These are phyloP conservation scores for Cynoglossus semilaevis DNA, from an alignment of 2,113 vertebrate genomes.

Conservation along the genomic window DNA sequence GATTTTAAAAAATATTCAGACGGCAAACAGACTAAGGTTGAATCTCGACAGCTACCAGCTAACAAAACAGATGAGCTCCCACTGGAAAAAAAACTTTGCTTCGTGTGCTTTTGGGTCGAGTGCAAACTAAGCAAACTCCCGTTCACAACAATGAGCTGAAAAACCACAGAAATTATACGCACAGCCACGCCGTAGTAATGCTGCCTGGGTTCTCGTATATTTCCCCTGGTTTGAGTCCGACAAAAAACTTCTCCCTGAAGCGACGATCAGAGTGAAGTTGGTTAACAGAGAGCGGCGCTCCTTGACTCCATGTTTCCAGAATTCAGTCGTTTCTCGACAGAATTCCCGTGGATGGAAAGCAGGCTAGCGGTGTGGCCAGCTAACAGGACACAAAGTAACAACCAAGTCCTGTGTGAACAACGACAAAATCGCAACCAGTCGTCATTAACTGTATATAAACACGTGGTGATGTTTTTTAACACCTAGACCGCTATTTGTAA, in stretches of 20 bases:
- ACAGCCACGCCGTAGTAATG: conserved; percentile 25
- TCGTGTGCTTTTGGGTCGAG: conserved; percentile 59
- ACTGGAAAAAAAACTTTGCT: conserved; percentile 68
- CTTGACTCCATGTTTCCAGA: conserved; percentile 77
- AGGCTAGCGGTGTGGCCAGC: conserved; percentile 59
- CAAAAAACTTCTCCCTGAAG: conserved; percentile 21
- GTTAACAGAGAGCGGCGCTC: conserved; percentile 53
- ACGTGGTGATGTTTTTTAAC: conserved; percentile 5
- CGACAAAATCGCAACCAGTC: conserved; percentile 12
- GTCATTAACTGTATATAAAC: conserved; percentile 24
- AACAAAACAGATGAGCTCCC: conserved; percentile 69
- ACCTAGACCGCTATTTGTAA: conserved; percentile 20
- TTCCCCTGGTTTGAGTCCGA: conserved; percentile 30
- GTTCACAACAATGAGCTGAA: conserved; percentile 54
- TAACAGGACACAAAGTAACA: conserved; percentile 58
- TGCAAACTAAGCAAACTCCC: conserved; percentile 69
- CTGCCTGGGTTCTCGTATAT: conserved; percentile 11
- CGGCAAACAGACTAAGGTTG: conserved; percentile 22
- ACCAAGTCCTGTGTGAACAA: conserved; percentile 24
- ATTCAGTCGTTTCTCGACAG: conserved; percentile 64
- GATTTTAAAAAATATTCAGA: conserved; percentile 9
- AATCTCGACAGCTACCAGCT: conserved; percentile 57
- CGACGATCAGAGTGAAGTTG: conserved; percentile 36
- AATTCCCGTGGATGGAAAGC: conserved; percentile 68
- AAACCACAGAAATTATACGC: conserved; percentile 32